A percentile compares a stretch with the other conserved stretches of the same genome.
Conservation (phyloP, 2,113 vertebrate genomes). For the Anhinga anhinga region DNA sequence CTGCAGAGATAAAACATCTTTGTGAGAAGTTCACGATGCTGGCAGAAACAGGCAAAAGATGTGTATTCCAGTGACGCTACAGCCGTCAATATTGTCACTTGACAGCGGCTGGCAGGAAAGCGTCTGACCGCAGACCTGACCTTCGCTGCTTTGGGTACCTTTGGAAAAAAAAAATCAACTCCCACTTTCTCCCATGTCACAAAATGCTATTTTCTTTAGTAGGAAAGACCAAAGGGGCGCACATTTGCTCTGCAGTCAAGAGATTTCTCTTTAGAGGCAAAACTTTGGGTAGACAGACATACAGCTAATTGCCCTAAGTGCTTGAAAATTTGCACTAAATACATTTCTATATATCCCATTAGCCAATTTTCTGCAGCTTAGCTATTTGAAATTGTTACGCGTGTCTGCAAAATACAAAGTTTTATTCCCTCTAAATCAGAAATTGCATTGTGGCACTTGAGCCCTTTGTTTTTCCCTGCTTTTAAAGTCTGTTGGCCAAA, state of each 20-base stretch:
- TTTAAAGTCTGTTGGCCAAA: background rate
- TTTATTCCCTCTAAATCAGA: background rate
- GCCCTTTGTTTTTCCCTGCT: background rate
- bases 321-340: background rate
- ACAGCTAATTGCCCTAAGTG: background rate
- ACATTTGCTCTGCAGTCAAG: background rate
- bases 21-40: background rate
- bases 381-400: background rate
- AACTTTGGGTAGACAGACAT: background rate
- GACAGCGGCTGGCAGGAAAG: background rate
- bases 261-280: background rate
- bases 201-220: background rate
- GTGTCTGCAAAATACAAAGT: background rate
- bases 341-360: background rate
- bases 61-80: background rate
- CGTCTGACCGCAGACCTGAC: background rate
- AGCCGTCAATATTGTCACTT: background rate
- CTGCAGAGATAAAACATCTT: background rate
- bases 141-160: background rate
- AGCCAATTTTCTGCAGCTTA: background rate
- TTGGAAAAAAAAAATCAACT: background rate
- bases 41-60: background rate
- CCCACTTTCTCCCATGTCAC: background rate
- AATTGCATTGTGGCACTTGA: background rate
- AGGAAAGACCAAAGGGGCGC: background rate